phyloP scores from a whole-genome alignment of 1,140 invertebrate species.

The Akabosia matsudoensis region DNA sequence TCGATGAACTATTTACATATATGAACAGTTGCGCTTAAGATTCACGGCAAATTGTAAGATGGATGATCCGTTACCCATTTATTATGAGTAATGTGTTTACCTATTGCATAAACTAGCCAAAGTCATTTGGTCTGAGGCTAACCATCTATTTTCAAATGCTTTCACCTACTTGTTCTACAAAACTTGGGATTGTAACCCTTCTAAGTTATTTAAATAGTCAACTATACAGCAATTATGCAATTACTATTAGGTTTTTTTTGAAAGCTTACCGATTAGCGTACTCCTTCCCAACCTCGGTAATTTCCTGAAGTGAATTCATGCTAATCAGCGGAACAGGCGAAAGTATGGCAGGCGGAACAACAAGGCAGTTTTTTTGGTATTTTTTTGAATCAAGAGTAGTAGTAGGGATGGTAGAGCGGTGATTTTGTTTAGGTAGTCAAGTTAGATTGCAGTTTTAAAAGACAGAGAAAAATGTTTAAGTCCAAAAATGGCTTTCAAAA shows the following conservation, averaged over 20 bases:
- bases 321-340: constrained; percentile 28
- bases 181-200: too few species aligned
- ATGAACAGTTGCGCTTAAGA: too few species aligned
- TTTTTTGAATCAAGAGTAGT: constrained; percentile 17
- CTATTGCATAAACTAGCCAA: too few species aligned
- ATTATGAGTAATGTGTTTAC: too few species aligned
- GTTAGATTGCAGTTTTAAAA: constrained; percentile 9
- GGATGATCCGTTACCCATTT: too few species aligned
- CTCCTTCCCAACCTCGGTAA: constrained; percentile 42
- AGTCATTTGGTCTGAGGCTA: too few species aligned
- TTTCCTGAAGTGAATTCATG: constrained; percentile 47
- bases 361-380: not conserved
- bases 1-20: too few species aligned
- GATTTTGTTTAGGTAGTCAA: constrained; percentile 1
- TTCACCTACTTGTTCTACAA: too few species aligned
- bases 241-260: not conserved
- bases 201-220: not conserved
- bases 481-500: not conserved
- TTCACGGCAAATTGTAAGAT: too few species aligned
- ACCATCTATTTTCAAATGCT: too few species aligned
- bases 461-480: constrained; percentile 8
- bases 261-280: constrained; percentile 44
- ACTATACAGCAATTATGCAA: not conserved
- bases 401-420: constrained; percentile 15
- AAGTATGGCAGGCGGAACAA: not conserved